A percentile compares a stretch with the other conserved stretches of the same genome.
These are phyloP conservation scores for Coracias cyanogaster DNA, from an alignment of 2,797 vertebrate genomes.

Conservation along the genomic window DNA sequence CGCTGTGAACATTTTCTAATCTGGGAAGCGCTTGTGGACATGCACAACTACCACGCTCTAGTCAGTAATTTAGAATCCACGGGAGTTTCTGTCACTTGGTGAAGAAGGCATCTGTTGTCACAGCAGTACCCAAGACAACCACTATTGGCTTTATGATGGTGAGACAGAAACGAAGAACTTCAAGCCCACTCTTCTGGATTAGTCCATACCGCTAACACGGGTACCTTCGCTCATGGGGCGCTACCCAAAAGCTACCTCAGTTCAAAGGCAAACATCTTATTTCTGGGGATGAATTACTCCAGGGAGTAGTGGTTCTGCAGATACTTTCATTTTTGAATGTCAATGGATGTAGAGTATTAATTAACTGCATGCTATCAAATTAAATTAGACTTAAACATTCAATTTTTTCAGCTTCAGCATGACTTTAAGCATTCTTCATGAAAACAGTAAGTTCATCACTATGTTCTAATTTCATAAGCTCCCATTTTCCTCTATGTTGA, in stretches of 20 bases:
- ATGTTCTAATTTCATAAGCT: neutral
- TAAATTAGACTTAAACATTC: neutral
- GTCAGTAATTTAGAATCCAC: neutral
- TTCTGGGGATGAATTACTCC: conserved; percentile 9
- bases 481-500: neutral
- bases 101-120: neutral
- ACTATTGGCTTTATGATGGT: neutral
- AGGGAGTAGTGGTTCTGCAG: neutral
- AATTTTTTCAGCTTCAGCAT: neutral
- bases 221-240: rapidly evolving
- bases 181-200: neutral
- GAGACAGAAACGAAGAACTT: neutral
- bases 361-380: conserved; percentile 35
- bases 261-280: neutral
- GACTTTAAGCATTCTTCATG: neutral
- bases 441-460: neutral
- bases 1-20: neutral
- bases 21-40: neutral
- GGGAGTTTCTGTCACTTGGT: neutral
- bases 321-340: neutral
- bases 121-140: neutral
- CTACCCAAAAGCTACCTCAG: neutral
- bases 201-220: neutral
- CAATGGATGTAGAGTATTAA: conserved; percentile 6
- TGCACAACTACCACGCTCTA: rapidly evolving